Conservation (phyloP, 2,113 vertebrate species). For the Otis tarda region DNA sequence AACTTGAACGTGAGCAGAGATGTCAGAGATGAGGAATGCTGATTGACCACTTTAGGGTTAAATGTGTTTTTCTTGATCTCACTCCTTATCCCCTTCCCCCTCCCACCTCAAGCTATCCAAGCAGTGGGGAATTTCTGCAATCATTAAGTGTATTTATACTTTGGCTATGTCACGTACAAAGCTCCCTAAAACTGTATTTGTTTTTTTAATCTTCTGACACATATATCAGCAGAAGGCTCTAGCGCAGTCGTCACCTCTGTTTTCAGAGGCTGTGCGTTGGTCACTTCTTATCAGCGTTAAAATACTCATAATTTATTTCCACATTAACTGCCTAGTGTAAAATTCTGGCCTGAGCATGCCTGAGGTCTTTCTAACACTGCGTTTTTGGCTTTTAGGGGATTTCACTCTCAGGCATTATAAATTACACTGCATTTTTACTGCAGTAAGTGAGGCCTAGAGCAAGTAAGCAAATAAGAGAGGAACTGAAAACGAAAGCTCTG, state of each 20-base stretch:
- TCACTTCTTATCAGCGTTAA: neutral
- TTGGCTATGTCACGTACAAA: neutral
- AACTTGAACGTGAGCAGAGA: neutral
- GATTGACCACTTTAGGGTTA: neutral
- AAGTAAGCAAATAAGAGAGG: neutral
- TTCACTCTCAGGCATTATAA: neutral
- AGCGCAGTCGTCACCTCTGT: neutral
- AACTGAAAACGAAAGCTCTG: neutral
- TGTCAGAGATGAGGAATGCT: neutral
- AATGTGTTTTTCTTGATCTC: neutral
- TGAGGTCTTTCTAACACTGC: neutral
- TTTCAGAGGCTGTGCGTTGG: neutral
- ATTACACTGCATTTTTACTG: neutral
- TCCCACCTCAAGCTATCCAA: neutral
- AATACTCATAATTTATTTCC: constrained; percentile 13
- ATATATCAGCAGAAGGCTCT: neutral
- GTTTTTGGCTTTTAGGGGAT: neutral
- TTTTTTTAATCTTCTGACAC: neutral
- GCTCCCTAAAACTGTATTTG: neutral
- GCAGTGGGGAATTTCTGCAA: neutral
- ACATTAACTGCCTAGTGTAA: neutral
- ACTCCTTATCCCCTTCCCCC: neutral
- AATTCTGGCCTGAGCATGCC: neutral
- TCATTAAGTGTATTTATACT: neutral
- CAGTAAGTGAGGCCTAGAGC: neutral